Evolutionary conservation across 2,888 invertebrate species (phyloP).

Genomic region (Pherbina coryleti): DNA sequence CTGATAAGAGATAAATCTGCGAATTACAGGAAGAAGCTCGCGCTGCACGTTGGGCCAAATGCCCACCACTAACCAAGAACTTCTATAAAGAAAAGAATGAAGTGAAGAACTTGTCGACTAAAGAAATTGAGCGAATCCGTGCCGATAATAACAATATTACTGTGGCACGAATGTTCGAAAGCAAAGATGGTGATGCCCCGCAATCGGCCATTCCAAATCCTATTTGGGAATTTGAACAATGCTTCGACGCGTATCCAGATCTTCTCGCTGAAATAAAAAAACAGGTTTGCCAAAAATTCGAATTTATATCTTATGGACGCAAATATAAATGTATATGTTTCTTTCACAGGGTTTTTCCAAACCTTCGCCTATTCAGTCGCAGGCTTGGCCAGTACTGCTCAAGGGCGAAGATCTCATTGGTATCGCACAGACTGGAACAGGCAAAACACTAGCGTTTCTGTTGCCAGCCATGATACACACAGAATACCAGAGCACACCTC

Average conservation of each 20-base stretch:
- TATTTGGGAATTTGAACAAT: constrained; percentile 81
- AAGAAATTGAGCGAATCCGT: constrained; percentile 77
- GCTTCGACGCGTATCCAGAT: constrained; percentile 85
- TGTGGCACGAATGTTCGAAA: constrained; percentile 77
- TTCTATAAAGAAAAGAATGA: constrained; percentile 85
- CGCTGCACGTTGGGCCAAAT: constrained; percentile 75
- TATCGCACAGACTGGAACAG: constrained; percentile 95
- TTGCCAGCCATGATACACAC: constrained; percentile 95
- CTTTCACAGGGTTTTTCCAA: constrained; percentile 74
- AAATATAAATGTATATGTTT: constrained; percentile 1
- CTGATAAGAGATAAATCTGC: background rate
- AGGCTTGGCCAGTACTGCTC: constrained; percentile 94
- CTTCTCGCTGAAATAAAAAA: constrained; percentile 84
- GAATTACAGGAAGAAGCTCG: constrained; percentile 71
- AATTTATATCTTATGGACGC: background rate
- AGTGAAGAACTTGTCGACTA: constrained; percentile 76
- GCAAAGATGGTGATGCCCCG: constrained; percentile 68
- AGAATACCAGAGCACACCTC: constrained; percentile 83
- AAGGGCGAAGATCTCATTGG: constrained; percentile 95
- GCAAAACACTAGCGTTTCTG: constrained; percentile 94
- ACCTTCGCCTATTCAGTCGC: constrained; percentile 93
- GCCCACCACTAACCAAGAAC: constrained; percentile 80
- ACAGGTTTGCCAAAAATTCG: constrained; percentile 67
- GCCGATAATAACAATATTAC: constrained; percentile 79
- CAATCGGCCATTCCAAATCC: constrained; percentile 66